These are phyloP conservation scores for Burhinus oedicnemus DNA, from an alignment of 2,113 vertebrate genomes.

Conservation along the genomic window DNA sequence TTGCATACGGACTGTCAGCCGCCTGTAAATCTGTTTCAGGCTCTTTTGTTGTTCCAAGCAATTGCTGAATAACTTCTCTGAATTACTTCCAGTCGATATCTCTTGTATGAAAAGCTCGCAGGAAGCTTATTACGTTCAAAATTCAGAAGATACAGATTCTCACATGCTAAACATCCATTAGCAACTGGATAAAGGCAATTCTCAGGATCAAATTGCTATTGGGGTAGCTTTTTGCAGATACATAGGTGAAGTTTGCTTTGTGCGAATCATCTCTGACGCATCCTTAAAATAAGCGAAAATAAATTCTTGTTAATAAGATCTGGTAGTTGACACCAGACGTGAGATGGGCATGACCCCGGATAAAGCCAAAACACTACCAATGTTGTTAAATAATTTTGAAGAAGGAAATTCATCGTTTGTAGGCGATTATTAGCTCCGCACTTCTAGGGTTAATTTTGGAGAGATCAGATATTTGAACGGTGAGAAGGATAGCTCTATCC, in stretches of 20 bases:
- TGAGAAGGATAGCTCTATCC: not conserved
- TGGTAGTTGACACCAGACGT: not conserved
- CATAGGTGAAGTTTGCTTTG: not conserved
- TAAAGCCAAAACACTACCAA: not conserved
- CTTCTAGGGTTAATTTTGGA: not conserved
- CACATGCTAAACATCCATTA: constrained; percentile 14
- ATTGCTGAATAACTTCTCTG: constrained; percentile 41
- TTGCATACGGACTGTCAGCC: not conserved
- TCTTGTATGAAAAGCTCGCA: not conserved
- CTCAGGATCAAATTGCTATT: not conserved
- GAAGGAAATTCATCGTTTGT: accelerated
- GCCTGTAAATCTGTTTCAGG: constrained; percentile 13
- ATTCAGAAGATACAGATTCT: not conserved
- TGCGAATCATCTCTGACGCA: not conserved
- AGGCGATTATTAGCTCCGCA: not conserved
- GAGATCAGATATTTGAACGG: not conserved
- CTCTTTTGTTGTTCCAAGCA: constrained; percentile 37
- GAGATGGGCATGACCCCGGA: not conserved
- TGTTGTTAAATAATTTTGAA: not conserved
- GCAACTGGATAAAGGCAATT: not conserved
- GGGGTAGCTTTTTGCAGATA: not conserved
- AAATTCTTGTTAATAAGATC: not conserved
- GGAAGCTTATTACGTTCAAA: constrained; percentile 26
- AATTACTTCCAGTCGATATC: constrained; percentile 48
- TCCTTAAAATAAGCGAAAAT: not conserved